phyloP scores from a whole-genome alignment of 2,888 invertebrate genomes.

The Elmis aenea region DNA sequence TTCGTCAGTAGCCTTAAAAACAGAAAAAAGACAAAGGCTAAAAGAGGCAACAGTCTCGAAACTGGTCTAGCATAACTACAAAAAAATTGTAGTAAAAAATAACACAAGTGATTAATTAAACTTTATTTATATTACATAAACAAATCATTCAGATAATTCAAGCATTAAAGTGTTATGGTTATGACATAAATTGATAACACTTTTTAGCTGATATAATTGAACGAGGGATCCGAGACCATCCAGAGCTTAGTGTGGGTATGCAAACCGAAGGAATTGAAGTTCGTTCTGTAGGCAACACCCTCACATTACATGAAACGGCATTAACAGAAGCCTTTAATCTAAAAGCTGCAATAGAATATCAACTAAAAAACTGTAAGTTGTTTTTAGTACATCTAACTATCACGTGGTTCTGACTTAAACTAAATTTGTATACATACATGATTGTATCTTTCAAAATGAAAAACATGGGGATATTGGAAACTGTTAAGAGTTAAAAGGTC shows the following conservation, averaged over 20 bases:
- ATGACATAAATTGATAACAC: not conserved
- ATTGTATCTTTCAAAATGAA: not conserved
- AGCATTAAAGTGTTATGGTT: no score
- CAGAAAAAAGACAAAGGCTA: no score
- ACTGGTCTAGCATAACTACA: no score
- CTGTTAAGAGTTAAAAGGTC: no score
- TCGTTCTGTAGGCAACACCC: slow-evolving; percentile 92
- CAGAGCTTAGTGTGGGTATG: slow-evolving; percentile 95
- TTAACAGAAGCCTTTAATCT: slow-evolving; percentile 97
- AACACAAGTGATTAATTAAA: no score
- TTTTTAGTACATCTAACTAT: not conserved
- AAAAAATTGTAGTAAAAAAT: no score
- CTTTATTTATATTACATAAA: no score
- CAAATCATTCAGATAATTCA: no score
- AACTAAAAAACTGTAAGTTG: slow-evolving; percentile 70
- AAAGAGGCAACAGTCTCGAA: no score
- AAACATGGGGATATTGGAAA: no score
- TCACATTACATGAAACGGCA: slow-evolving; percentile 91
- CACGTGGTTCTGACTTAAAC: not conserved
- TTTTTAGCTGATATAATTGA: slow-evolving; percentile 82
- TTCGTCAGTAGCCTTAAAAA: no score
- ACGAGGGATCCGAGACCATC: slow-evolving; percentile 92
- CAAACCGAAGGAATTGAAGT: slow-evolving; percentile 91
- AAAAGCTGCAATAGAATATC: slow-evolving; percentile 97
- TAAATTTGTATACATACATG: not conserved